A percentile compares a stretch with the other conserved stretches of the same genome.
These are phyloP conservation scores for Callorhinus ursinus DNA, from an alignment of 2,113 vertebrate genomes.

Conservation along the genomic window DNA sequence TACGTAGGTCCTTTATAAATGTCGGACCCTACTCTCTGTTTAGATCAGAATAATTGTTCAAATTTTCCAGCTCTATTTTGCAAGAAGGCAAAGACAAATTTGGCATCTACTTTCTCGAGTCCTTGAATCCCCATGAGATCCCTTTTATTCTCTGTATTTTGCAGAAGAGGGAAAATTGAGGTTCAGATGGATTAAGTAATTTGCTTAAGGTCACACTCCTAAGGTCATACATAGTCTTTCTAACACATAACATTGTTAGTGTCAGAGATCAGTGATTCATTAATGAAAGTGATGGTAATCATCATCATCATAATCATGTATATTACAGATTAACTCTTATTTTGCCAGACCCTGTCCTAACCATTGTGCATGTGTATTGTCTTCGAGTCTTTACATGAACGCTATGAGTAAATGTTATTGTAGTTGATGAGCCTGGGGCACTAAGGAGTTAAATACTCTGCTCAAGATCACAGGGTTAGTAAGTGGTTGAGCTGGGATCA, in stretches of 20 bases:
- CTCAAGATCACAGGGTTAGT: not conserved
- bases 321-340: not conserved
- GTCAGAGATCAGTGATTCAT: not conserved
- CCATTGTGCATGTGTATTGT: not conserved
- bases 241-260: not conserved
- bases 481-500: not conserved
- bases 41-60: constrained; percentile 44
- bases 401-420: not conserved
- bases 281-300: not conserved
- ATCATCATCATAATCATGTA: not conserved
- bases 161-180: not conserved
- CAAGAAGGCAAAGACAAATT: not conserved
- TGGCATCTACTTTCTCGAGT: not conserved
- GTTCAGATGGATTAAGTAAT: not conserved
- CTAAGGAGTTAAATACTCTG: not conserved
- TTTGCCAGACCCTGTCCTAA: not conserved
- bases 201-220: not conserved
- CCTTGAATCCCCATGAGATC: not conserved
- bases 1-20: constrained; percentile 55
- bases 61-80: not conserved
- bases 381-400: not conserved
- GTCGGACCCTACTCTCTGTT: constrained; percentile 11
- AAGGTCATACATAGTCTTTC: not conserved
- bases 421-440: not conserved
- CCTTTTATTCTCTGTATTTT: not conserved